A percentile compares a stretch with the other conserved stretches of the same genome.
phyloP scores from a whole-genome alignment of 2,888 invertebrate species.

The Elysia crispata region DNA sequence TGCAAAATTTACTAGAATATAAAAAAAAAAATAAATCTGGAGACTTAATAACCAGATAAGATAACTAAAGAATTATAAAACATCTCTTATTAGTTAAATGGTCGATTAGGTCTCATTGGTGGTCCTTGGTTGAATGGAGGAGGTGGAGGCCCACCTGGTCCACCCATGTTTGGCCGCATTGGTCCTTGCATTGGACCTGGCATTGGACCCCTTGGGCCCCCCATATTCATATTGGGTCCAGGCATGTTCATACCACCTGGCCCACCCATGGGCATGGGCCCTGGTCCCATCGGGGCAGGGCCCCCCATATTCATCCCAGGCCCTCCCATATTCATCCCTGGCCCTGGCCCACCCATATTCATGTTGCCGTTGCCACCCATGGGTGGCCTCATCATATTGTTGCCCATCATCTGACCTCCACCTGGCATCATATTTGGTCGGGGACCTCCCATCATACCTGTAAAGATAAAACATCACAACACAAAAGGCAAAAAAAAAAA shows the following conservation, averaged over 20 bases:
- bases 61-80: no score
- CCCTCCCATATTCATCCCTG: constrained; percentile 33
- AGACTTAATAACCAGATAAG: no score
- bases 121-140: no score
- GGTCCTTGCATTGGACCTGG: constrained; percentile 13
- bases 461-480: neutral
- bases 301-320: constrained; percentile 30
- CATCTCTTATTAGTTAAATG: constrained; percentile 35
- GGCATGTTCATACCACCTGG: neutral
- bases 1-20: no score
- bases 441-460: constrained; percentile 50
- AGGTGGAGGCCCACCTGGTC: constrained; percentile 29
- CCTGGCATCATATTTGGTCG: constrained; percentile 34
- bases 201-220: neutral
- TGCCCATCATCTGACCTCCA: constrained; percentile 39
- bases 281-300: neutral
- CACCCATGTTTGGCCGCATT: constrained; percentile 41
- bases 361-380: constrained; percentile 10
- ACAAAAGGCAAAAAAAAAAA: no score
- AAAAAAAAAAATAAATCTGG: no score
- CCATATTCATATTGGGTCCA: neutral
- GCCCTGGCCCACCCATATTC: constrained; percentile 30
- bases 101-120: constrained; percentile 37
- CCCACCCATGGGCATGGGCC: constrained; percentile 32
- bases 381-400: constrained; percentile 39